A percentile compares a stretch with the other conserved stretches of the same genome.
phyloP scores from a whole-genome alignment of 2,888 invertebrate genomes.

The Himalopsyche kuldschensis region DNA sequence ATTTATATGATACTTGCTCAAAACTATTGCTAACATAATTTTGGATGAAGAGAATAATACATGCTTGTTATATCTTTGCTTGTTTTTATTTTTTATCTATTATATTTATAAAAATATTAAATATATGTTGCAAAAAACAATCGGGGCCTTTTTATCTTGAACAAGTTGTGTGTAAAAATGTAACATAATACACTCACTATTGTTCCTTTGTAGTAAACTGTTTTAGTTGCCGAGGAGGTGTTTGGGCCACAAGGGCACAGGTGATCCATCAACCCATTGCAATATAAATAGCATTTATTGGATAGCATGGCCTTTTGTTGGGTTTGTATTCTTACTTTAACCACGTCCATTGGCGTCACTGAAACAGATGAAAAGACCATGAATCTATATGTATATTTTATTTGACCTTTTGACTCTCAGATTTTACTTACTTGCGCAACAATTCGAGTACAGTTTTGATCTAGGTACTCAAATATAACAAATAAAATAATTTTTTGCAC shows the following conservation, averaged over 20 bases:
- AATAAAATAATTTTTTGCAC: not conserved
- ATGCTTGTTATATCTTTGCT: no score
- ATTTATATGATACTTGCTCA: no score
- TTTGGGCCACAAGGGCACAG: conserved; percentile 77
- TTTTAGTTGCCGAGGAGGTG: conserved; percentile 63
- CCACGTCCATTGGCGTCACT: conserved; percentile 99
- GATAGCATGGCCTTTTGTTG: conserved; percentile 83
- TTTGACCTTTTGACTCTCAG: no score
- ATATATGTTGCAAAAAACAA: no score
- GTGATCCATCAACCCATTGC: conserved; percentile 99
- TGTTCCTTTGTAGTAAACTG: conserved; percentile 77
- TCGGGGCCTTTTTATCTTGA: no score
- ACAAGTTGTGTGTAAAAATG: no score
- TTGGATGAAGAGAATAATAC: no score
- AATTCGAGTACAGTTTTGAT: not conserved
- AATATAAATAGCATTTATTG: conserved; percentile 91
- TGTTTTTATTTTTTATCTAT: no score
- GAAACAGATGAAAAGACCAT: conserved; percentile 40
- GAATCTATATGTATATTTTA: no score
- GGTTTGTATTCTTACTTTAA: conserved; percentile 95
- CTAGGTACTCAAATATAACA: no score
- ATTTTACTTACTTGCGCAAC: not conserved
- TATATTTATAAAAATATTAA: no score
- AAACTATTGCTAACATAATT: no score
- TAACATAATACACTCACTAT: conserved; percentile 55